Evolutionary conservation across 2,888 invertebrate genomes (phyloP).

Genomic region (Drosophila algonquin): DNA sequence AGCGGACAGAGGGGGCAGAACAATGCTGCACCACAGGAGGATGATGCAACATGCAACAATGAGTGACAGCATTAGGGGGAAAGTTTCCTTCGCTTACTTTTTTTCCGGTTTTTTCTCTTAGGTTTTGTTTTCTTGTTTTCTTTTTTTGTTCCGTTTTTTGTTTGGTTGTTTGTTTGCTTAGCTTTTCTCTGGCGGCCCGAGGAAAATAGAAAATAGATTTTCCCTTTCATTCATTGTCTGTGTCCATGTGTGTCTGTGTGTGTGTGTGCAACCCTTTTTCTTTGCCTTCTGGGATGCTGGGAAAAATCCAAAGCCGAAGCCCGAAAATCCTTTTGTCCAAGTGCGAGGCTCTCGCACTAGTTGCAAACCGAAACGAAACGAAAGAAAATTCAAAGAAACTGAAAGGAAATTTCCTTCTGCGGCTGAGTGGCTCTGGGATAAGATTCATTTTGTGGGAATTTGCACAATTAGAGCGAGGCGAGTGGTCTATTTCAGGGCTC

Average conservation of each 20-base stretch:
- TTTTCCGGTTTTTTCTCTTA: conserved; percentile 21
- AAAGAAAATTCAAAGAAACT: conserved; percentile 21
- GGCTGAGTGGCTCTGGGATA: conserved; percentile 9
- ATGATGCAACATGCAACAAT: conserved; percentile 40
- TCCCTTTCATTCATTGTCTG: conserved; percentile 50
- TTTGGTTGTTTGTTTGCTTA: conserved; percentile 69
- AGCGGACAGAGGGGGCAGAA: conserved; percentile 13
- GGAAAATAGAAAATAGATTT: conserved; percentile 59
- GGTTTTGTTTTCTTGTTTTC: conserved; percentile 1
- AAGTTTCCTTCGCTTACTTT: conserved; percentile 18
- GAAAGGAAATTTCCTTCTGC: conserved; percentile 29
- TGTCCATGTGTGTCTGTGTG: conserved; percentile 4
- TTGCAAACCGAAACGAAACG: conserved; percentile 12
- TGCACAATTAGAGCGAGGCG: conserved; percentile 70
- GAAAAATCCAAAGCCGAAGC: conserved; percentile 45
- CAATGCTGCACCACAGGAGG: conserved; percentile 57
- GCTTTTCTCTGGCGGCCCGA: conserved; percentile 44
- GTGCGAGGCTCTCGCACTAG: conserved; percentile 19
- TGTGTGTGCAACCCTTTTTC: conserved; percentile 57
- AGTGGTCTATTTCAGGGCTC: conserved; percentile 32
- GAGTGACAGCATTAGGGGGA: conserved; percentile 17
- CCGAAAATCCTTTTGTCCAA: conserved; percentile 28
- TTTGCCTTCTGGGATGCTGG: conserved; percentile 49
- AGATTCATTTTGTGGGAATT: conserved; percentile 64
- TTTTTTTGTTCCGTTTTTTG: conserved; percentile 25